phyloP scores from a whole-genome alignment of 2,888 invertebrate genomes.

The Hedya salicella region DNA sequence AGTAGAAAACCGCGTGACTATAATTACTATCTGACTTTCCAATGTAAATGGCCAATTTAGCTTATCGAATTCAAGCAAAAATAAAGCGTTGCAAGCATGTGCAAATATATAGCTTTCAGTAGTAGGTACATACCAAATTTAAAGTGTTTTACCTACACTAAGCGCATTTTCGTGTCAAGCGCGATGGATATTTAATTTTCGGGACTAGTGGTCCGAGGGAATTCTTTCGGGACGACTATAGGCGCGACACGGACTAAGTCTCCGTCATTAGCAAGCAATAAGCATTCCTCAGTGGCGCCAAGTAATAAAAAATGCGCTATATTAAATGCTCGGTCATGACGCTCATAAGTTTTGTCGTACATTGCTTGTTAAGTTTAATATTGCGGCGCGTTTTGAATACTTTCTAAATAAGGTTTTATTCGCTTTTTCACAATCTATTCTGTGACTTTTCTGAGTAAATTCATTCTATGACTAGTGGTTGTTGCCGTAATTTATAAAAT shows the following conservation, averaged over 20 bases:
- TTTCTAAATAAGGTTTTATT: neutral
- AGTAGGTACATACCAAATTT: slow-evolving; percentile 11
- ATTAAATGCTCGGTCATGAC: slow-evolving; percentile 58
- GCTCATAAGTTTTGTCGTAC: slow-evolving; percentile 40
- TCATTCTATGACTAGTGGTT: neutral
- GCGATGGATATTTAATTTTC: slow-evolving; percentile 67
- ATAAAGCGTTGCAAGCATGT: neutral
- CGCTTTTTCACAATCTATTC: no score
- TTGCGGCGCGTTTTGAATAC: slow-evolving; percentile 7
- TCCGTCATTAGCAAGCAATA: slow-evolving; percentile 70
- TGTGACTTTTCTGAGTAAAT: no score
- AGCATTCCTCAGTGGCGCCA: slow-evolving; percentile 65
- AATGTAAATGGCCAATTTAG: neutral
- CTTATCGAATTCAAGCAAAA: neutral
- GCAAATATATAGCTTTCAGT: no score
- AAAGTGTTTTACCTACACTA: slow-evolving; percentile 50
- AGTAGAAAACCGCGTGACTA: neutral
- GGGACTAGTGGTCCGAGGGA: slow-evolving; percentile 57
- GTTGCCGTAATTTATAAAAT: slow-evolving; percentile 10
- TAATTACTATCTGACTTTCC: neutral
- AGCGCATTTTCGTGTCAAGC: slow-evolving; percentile 58
- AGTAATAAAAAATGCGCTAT: slow-evolving; percentile 58
- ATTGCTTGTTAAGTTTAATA: slow-evolving; percentile 30
- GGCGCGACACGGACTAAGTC: slow-evolving; percentile 63
- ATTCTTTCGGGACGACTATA: slow-evolving; percentile 66